Conservation (phyloP, 1,140 invertebrate genomes). For the Euschistus heros region DNA sequence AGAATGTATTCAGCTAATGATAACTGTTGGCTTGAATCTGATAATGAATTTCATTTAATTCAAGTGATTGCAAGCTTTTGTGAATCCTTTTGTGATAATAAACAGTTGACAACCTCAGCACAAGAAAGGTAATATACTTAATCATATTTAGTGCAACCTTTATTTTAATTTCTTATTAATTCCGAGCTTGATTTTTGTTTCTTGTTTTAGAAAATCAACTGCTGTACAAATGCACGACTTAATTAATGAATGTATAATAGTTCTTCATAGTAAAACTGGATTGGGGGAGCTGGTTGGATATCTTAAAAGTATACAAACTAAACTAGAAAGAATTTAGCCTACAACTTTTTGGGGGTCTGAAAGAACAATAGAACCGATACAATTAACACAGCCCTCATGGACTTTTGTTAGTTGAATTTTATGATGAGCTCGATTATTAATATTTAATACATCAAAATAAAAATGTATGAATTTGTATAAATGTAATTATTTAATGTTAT, state of each 20-base stretch:
- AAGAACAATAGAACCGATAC: too few relatives aligned
- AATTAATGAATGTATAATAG: constrained; percentile 51
- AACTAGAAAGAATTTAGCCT: constrained; percentile 20
- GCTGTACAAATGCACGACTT: constrained; percentile 54
- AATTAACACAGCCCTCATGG: too few relatives aligned
- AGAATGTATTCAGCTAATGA: constrained; percentile 63
- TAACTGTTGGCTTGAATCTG: constrained; percentile 60
- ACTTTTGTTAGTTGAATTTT: too few relatives aligned
- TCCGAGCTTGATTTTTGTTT: constrained; percentile 25
- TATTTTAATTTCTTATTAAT: not conserved
- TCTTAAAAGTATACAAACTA: constrained; percentile 42
- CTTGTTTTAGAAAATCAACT: constrained; percentile 42
- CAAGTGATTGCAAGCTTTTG: constrained; percentile 55
- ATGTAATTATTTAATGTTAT: too few relatives aligned
- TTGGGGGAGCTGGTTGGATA: constrained; percentile 42
- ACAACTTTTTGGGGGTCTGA: too few relatives aligned
- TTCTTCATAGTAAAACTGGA: constrained; percentile 54
- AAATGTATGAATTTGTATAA: too few relatives aligned
- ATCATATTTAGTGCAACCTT: not conserved
- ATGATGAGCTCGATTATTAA: too few relatives aligned
- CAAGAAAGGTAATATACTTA: not conserved
- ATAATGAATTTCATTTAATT: constrained; percentile 65
- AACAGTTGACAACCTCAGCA: constrained; percentile 40
- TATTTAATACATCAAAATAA: too few relatives aligned
- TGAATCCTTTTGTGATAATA: constrained; percentile 45